Base-by-base conservation (phyloP, 2,113 vertebrate genomes). In the Acrocephalus kingi region DNA sequence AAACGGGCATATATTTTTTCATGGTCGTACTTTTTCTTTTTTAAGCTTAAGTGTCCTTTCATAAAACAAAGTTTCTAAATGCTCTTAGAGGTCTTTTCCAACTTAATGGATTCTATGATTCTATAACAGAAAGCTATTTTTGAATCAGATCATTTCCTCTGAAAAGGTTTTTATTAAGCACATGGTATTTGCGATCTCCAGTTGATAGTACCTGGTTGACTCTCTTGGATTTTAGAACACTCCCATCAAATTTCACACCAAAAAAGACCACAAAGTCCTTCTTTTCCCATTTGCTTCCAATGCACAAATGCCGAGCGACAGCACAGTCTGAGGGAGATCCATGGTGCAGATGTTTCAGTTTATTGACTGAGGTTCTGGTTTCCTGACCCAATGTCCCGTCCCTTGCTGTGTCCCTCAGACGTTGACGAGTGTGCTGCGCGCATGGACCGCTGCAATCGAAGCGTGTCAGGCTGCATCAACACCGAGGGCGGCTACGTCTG, bases 401-500 rank as follows among this genome's bases (percentile, higher is more conserved):
- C 41, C 37, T 31, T n/a, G 69, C 46, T 85, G 27, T 84, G n/a
- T 55, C 67, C 72, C 61, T 0, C 94, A 98, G 98, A 98, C 68
- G 35, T 98, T 43, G 97, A 98, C 39, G 98, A 98, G 84, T 98
- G 98, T 59, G 83, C 77, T 9, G 18, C 27, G 27, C 89, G 27
- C 3, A 48, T 37, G 68, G 86, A 95, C 6, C 71, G 7, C 33
- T 98, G 98, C 67, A 94, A 97, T 8, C 52, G 78, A 9, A 83
- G 64, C 1, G 71, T 92, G 14, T 98, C 98, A 0, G 15, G 28
- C 66, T 98, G 98, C 48, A 81, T 98, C 92, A 98, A 98, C 41
- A 98, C 97, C 0, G 98, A 97, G 48, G 98, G 98, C 6, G 85
- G 98, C 74, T 98, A 98, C 0, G 96, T 98, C 76, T 99, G 98